These are phyloP conservation scores for Apistogramma diplotaenia DNA, from an alignment of 2,113 vertebrate species.

Conservation along the genomic window DNA sequence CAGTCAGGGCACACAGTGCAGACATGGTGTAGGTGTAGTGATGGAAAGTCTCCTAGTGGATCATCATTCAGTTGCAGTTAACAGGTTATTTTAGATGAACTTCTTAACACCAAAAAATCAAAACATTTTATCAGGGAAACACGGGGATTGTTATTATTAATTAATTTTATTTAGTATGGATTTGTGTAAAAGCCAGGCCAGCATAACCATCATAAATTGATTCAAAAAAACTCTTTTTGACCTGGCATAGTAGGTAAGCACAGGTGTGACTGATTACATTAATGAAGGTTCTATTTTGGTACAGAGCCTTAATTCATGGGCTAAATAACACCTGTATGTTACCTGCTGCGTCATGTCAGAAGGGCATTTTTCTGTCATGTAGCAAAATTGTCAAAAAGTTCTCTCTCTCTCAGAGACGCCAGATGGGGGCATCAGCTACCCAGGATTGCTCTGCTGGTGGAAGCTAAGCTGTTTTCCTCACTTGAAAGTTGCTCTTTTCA, in stretches of 20 bases:
- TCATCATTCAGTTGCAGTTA: slow-evolving; percentile 10
- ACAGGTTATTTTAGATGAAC: neutral
- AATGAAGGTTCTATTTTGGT: neutral
- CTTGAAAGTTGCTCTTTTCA: neutral
- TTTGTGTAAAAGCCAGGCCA: no score
- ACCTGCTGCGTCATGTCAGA: neutral
- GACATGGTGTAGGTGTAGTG: slow-evolving; percentile 37
- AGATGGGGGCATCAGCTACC: slow-evolving; percentile 71
- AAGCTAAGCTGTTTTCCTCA: neutral
- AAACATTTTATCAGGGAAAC: neutral
- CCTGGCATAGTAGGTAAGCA: no score
- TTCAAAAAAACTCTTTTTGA: no score
- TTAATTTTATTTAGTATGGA: no score
- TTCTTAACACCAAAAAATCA: no score
- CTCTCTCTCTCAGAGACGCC: slow-evolving; percentile 58
- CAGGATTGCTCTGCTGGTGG: neutral
- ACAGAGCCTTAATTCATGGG: neutral
- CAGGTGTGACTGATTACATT: neutral
- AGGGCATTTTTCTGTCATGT: neutral
- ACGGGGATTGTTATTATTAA: no score
- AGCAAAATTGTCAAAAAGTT: neutral
- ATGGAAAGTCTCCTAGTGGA: neutral
- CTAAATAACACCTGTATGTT: neutral
- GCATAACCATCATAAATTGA: no score
- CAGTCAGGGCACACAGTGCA: neutral